A percentile compares a stretch with the other conserved stretches of the same genome.
These are phyloP conservation scores for cat (Felis catus) DNA, from an alignment of 2,113 vertebrate genomes.

Conservation along the genomic window DNA sequence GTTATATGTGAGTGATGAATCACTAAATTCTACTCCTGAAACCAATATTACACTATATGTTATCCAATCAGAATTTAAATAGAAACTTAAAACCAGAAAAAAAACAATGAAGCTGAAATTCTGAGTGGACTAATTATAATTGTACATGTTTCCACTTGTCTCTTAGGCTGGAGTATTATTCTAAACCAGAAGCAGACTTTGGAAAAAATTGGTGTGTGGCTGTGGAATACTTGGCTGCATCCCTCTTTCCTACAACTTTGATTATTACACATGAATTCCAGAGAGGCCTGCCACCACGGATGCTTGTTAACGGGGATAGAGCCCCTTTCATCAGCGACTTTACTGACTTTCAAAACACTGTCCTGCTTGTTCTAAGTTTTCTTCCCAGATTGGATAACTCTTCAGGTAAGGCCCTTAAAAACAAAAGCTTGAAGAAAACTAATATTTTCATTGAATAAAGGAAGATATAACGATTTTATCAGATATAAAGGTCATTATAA, in stretches of 20 bases:
- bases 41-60: background rate
- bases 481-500: background rate
- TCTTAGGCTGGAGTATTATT: slow-evolving; percentile 81
- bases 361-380: slow-evolving; percentile 63
- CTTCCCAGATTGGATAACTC: slow-evolving; percentile 55
- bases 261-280: slow-evolving; percentile 67
- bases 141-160: background rate
- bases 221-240: slow-evolving; percentile 81
- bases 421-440: background rate
- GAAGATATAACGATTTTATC: background rate
- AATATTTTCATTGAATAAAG: background rate
- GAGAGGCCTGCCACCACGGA: slow-evolving; percentile 77
- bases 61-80: background rate
- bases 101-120: background rate
- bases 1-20: background rate
- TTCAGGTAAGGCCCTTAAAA: slow-evolving; percentile 78
- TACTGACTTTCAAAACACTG: slow-evolving; percentile 76
- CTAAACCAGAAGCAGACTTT: slow-evolving; percentile 80
- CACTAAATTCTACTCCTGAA: background rate
- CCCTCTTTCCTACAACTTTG: slow-evolving; percentile 74
- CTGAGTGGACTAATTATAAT: background rate
- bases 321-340: slow-evolving; percentile 78
- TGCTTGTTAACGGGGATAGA: slow-evolving; percentile 73
- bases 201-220: slow-evolving; percentile 70
- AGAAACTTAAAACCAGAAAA: background rate